Percentiles rank a stretch among this genome's conserved stretches.
phyloP scores from a whole-genome alignment of 2,113 vertebrate species.

The Rhabdomys dilectus region DNA sequence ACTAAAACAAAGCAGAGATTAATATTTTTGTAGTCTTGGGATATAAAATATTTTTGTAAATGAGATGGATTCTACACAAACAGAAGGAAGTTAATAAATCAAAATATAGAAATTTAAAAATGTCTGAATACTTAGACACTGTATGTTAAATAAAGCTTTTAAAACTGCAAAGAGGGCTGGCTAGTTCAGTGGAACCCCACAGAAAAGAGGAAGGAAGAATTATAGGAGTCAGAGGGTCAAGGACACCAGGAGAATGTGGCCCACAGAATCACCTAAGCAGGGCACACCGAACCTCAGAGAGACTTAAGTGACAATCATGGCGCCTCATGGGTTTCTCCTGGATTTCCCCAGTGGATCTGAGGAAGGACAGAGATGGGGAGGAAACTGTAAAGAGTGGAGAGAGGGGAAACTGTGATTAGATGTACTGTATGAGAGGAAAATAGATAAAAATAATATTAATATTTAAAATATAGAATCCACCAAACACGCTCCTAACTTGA shows the following conservation, averaged over 20 bases:
- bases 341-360: neutral
- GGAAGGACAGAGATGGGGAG: neutral
- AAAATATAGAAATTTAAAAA: constrained; percentile 43
- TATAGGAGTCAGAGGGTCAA: neutral
- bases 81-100: constrained; percentile 17
- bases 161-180: neutral
- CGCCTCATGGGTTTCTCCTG: neutral
- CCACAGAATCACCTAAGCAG: neutral
- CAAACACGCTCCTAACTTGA: neutral
- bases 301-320: neutral
- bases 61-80: constrained; percentile 41
- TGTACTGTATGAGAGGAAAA: neutral
- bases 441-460: neutral
- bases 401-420: neutral
- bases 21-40: constrained; percentile 45
- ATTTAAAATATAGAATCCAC: neutral
- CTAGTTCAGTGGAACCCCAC: neutral
- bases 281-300: neutral
- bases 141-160: neutral
- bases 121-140: neutral
- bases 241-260: neutral
- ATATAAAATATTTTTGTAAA: constrained; percentile 23
- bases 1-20: constrained; percentile 44
- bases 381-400: neutral
- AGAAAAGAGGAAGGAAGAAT: neutral